Evolutionary conservation across 1,140 invertebrate species (phyloP).

Genomic region (Drosophila jambulina): DNA sequence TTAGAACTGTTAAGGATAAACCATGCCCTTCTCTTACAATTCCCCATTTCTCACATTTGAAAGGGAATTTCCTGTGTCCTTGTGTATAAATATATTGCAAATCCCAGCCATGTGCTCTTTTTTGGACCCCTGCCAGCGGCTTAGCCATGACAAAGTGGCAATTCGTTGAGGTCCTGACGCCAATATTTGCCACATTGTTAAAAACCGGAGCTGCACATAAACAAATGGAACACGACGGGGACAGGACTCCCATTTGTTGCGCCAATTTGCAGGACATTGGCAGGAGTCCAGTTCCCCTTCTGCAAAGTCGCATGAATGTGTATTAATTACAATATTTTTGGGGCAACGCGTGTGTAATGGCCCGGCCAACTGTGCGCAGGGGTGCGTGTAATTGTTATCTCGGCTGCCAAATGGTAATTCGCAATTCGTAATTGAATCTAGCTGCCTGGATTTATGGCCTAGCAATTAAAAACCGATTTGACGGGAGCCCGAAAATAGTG

Average conservation of each 20-base stretch:
- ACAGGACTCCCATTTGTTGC: conserved; percentile 35
- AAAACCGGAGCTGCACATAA: conserved; percentile 34
- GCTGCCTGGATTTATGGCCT: conserved; percentile 37
- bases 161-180: conserved; percentile 15
- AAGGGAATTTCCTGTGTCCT: neutral
- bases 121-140: conserved; percentile 20
- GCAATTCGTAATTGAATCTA: conserved; percentile 60
- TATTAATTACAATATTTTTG: conserved; percentile 68
- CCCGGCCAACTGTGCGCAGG: conserved; percentile 26
- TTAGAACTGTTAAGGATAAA: neutral
- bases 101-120: neutral
- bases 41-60: neutral
- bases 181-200: conserved; percentile 67
- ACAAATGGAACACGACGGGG: conserved; percentile 33
- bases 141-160: conserved; percentile 27
- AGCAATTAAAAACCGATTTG: conserved; percentile 58
- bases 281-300: conserved; percentile 7
- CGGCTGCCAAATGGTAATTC: conserved; percentile 46
- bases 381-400: conserved; percentile 56
- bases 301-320: neutral
- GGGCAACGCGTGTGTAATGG: conserved; percentile 12
- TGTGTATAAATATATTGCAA: neutral
- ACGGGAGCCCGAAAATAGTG: neutral
- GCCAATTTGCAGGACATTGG: conserved; percentile 50
- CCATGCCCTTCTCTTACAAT: neutral